phyloP scores from a whole-genome alignment of 2,113 vertebrate genomes.

The Micronycteris hirsuta region DNA sequence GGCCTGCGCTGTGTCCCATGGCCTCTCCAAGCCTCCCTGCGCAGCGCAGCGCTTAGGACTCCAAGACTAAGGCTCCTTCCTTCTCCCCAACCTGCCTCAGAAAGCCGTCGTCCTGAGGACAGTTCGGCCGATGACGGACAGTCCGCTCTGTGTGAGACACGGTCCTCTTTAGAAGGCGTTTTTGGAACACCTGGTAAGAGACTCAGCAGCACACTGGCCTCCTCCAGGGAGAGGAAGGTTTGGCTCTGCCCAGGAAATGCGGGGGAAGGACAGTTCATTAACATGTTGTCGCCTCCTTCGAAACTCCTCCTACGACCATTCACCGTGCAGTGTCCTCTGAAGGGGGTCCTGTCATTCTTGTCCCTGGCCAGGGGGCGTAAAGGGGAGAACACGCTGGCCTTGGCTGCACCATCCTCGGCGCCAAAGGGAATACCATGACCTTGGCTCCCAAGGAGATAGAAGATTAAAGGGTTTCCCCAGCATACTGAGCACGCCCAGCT shows the following conservation, averaged over 20 bases:
- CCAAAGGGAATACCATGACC: neutral
- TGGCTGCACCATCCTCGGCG: neutral
- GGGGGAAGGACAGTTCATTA: neutral
- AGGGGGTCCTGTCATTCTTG: neutral
- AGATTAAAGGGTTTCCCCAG: neutral
- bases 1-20: neutral
- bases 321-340: neutral
- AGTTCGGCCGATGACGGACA: fast-evolving
- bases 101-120: neutral
- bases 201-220: neutral
- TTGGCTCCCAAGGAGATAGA: neutral
- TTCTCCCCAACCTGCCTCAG: neutral
- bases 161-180: neutral
- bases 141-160: neutral
- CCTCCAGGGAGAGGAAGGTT: neutral
- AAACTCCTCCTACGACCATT: neutral
- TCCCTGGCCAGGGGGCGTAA: neutral
- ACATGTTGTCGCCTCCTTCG: neutral
- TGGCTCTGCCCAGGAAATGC: neutral
- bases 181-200: neutral
- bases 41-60: neutral
- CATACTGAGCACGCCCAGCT: neutral
- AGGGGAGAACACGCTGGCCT: fast-evolving
- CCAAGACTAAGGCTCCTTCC: neutral
- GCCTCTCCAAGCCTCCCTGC: neutral